Base-by-base conservation (phyloP, 2,888 invertebrate species). In the Brachypalpus laphriformis region DNA sequence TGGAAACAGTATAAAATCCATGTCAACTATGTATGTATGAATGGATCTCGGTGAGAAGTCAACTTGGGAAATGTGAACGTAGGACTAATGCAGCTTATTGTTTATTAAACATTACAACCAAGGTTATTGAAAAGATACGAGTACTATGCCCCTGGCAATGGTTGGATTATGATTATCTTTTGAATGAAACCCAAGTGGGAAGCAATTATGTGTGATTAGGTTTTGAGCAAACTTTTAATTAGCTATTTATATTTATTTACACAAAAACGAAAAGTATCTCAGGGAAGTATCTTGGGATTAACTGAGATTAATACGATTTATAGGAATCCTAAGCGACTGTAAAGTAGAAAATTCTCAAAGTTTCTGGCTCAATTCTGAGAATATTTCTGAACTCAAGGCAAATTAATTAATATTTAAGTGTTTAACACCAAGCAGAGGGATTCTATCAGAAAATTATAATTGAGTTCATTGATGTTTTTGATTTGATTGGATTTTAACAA, bases 41-140 rank as follows among this genome's bases (percentile, higher is more conserved):
- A 16, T 34, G n/a, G n/a, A n/a, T n/a, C n/a, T 34, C 5, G 1
- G 16, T 34, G 25, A 8, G 7, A 25, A 66, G 42, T 56, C 54
- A 68, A 68, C 54, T 3, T 14, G 11, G 18, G 28, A 18, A 54
- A 28, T 56, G 54, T 68, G 54, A 68, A 31, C 28, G 68, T 56
- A 68, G 68, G 25, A 25, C 68, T 56, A 54, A 42, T 56, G 68
- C n/a, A 66, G 49, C 49, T 66, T 40, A 66, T 14, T 40, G 14
- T n/a, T n/a, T 7, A 42, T 16, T 40, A 6, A 20, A 25, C 37
- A 25, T 25, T n/a, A n/a, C n/a, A n/a, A n/a, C n/a, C 40, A n/a
- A 59, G 40, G 57, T 7, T 28, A n/a, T n/a, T n/a, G n/a, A n/a
- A n/a, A n/a, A n/a, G n/a, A n/a, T n/a, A n/a, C n/a, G n/a, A n/a